Evolutionary conservation across 2,888 invertebrate genomes (phyloP), one percentile per base, ranked within the genome.

Genomic region (Xestia xanthographa): DNA sequence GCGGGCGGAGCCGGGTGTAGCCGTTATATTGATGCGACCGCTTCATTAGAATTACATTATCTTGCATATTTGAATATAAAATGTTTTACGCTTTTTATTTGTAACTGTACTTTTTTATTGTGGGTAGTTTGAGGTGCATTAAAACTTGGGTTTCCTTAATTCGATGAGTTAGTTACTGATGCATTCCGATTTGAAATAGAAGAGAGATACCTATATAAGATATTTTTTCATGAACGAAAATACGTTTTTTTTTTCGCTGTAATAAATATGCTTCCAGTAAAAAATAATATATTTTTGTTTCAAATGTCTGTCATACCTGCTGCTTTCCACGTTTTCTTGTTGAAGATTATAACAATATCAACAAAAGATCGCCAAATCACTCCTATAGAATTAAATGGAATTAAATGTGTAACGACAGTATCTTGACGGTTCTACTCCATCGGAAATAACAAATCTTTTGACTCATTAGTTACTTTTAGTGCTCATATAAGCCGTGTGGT

Each of bases 31-130:
- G 86, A 84, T 79, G 80, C 75, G 78, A 82, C 85, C 68, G 79
- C 89, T 89, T 89, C 88, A 89, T 88, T 85, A 88, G 72, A 86
- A 82, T 85, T 43, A 85, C 73, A 82, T 74, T 75, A 75, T 43
- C 74, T 74, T 78, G 82, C 68, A 75, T 85, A 83, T 85, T 74
- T 85, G 69, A 83, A 76, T 75, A 80, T 43, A 62, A 50, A 80
- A 66, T 68, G 12, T 72, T 67, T 60, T 50, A 77, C n/a, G 58
- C 41, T 34, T 76, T 56, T 72, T 81, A 60, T 76, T 48, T 17
- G 45, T 73, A 85, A 77, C 85, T 82, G 82, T 83, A 85, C 77
- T 73, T 82, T 72, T 74, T 50, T 68, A 66, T 53, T 26, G 60
- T 9, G 2, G 12, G n/a, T 41, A 29, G 2, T 41, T 34, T 14